Evolutionary conservation across 2,888 invertebrate species (phyloP).

Genomic region (Yponomeuta cagnagella): DNA sequence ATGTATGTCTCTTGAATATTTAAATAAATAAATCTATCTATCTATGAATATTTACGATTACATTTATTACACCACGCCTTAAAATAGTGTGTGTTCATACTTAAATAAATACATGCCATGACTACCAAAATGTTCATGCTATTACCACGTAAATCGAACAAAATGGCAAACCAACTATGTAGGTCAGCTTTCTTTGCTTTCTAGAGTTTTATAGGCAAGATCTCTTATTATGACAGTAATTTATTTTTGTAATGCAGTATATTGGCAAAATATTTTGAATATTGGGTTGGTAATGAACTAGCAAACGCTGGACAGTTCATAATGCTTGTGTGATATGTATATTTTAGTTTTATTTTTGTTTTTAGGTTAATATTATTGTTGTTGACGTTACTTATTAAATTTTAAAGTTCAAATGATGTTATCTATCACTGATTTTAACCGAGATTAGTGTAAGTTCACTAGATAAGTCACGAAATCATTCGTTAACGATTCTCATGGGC

Average conservation of each 20-base stretch:
- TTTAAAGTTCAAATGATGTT: constrained; percentile 24
- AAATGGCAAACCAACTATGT: neutral
- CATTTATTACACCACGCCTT: neutral
- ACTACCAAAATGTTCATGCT: neutral
- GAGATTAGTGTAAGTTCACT: neutral
- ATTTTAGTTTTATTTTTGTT: constrained; percentile 23
- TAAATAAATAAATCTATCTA: no score
- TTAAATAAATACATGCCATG: neutral
- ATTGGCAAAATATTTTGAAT: neutral
- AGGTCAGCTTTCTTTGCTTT: neutral
- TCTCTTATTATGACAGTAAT: neutral
- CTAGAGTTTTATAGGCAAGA: neutral
- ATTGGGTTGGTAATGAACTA: neutral
- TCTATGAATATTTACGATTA: neutral
- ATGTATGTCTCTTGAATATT: neutral
- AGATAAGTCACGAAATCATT: constrained; percentile 4
- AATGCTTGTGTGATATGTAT: constrained; percentile 8
- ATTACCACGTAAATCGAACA: neutral
- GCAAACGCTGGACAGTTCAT: constrained; percentile 7
- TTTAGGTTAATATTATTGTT: constrained; percentile 23
- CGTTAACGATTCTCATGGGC: neutral
- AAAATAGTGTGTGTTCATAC: neutral
- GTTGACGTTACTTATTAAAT: constrained; percentile 28
- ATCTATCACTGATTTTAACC: neutral
- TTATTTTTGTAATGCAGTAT: neutral